Evolutionary conservation across 2,113 vertebrate genomes (phyloP), one percentile per base, ranked within the genome.

Genomic region (Paradoxurus hermaphroditus): DNA sequence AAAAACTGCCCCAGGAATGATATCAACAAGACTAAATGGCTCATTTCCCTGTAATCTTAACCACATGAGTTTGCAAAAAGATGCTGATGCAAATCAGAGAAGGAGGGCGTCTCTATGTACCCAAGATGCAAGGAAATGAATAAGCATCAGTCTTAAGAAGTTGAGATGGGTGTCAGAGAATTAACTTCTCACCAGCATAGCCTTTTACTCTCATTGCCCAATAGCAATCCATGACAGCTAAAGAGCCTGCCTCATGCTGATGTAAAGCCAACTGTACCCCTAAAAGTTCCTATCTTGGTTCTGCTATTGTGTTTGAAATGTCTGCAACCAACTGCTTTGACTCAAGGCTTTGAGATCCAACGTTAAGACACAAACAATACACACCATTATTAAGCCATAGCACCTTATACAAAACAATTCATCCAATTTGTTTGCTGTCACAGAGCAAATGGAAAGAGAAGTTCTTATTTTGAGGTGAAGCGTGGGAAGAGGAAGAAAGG

Each of bases 401-500:
- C 16, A 82, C 34, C 18, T 41, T 29, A 65, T 7, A 59, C 16
- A 72, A 51, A 67, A 68, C 27, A 79, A 51, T 27, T 70, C 14
- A 88, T 85, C 13, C 31, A 9, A 87, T 90, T 53, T 44, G 11
- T 41, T 90, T 78, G 31, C 14, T 83, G 34, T 91, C n/a, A 83
- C 41, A 72, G 56, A 90, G 65, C 25, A 96, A 92, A 78, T 44
- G 23, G 31, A 59, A 72, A 86, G 25, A n/a, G 25, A 63, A 59
- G 23, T 27, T 72, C 92, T 89, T 95, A 91, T 84, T 96, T 85
- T 34, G 73, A 93, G 39, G 62, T 63, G 41, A 90, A 68, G 87
- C 3, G 29, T 53, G 79, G 59, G 86, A 44, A 95, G 75, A 85
- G 59, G 1, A 85, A 79, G 41, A 70, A 46, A 87, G 63, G 41